Evolutionary conservation across 2,888 invertebrate genomes (phyloP), one percentile per base, ranked within the genome.

Genomic region (Lycia hirtaria): DNA sequence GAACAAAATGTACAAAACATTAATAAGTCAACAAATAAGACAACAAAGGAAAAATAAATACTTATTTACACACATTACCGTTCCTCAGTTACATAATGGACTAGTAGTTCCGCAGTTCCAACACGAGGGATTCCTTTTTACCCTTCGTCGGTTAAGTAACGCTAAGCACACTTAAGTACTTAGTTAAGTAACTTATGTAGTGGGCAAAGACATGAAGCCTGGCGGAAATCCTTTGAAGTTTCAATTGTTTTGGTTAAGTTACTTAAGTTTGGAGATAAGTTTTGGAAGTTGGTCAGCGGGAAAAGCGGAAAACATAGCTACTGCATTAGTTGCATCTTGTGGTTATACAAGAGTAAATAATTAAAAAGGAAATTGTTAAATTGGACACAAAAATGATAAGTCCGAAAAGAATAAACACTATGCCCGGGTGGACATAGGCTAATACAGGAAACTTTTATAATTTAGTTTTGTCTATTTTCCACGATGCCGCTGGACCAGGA

Each of bases 91-190:
- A 41, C 56, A 47, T 56, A 63, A 56, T 52, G 53, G 40, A 24
- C 32, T 48, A 60, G 56, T 59, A 48, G 53, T 59, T 56, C 28
- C 20, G 35, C 41, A 62, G 60, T 62, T 62, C 40, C n/a, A 35
- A 58, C 64, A 40, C 59, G 41, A 56, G 47, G 55, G 60, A 61
- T 53, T 56, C 61, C 63, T 66, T 66, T 64, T 64, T 66, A 62
- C 60, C 59, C 57, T 37, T 49, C 52, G 47, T 41, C 52, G 60
- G 56, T 60, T 64, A 64, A 62, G 62, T 58, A 60, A 60, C 51
- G 45, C 49, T 67, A 67, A 64, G 64, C 54, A 65, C 54, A 28
- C 20, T 43, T 63, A 68, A 66, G 66, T 66, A 57, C 52, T 63
- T 64, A 57, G 54, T 63, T 64, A 64, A 60, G 56, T 64, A 61